Base-by-base conservation (phyloP, 2,888 invertebrate genomes). In the Nomada ruficornis region DNA sequence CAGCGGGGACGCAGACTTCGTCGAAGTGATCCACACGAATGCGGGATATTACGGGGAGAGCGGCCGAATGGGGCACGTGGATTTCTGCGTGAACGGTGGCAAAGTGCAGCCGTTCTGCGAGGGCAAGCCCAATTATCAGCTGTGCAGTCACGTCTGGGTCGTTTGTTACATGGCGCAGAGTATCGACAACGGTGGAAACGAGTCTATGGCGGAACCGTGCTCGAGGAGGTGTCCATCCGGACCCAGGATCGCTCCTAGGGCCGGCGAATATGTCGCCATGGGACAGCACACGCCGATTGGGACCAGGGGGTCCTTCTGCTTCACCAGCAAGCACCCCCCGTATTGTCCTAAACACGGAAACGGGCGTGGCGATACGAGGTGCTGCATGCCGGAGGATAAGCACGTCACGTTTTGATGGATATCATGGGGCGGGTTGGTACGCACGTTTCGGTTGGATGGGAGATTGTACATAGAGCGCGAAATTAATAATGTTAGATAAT, bases 1-100 rank as follows among this genome's bases (percentile, higher is more conserved):
- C 91, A 96, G 96, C 64, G 97, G 97, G 0, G 96, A 97, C 90
- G 97, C 97, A 2, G 95, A 96, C 77, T 96, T 97, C 0, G 97
- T 97, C 3, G 96, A 97, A 92, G 96, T 97, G 26, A 95, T 97
- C 36, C 97, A 97, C 91, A 97, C 97, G 0, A 97, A 97, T 92
- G 97, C 97, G 0, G 97, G 97, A 0, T 96, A 96, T 81, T 97
- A 97, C 93, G 97, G 97, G 1, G 97, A 97, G 92, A 95, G 95
- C 2, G 96, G 97, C 7, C 94, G 96, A 4, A 95, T 96, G 5
- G 97, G 97, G 0, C 97, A 97, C 91, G 96, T 97, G 0, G 97
- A 97, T 94, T 96, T 97, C 94, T 97, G 97, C 90, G 95, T 97
- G 55, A 97, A 97, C 91, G 97, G 97, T 0, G 97, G 97, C n/a